Evolutionary conservation across 2,888 invertebrate genomes (phyloP).

Genomic region (Keiferia lycopersicella): DNA sequence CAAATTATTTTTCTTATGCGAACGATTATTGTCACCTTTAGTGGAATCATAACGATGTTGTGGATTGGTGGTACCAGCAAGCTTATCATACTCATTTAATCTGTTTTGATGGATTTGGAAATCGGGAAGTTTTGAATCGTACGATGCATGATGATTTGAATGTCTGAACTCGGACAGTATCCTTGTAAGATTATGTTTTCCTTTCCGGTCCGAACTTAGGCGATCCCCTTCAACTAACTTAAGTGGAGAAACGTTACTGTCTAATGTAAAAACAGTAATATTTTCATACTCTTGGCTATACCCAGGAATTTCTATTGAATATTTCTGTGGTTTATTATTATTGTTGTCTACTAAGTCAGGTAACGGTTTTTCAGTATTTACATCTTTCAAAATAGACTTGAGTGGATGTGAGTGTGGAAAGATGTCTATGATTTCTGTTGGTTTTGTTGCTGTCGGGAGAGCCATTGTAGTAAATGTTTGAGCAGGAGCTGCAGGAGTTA

Average conservation of each 20-base stretch:
- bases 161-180: neutral
- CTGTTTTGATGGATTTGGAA: neutral
- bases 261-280: slow-evolving; percentile 53
- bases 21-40: neutral
- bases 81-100: neutral
- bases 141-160: neutral
- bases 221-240: slow-evolving; percentile 42
- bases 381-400: slow-evolving; percentile 38
- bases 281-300: slow-evolving; percentile 42
- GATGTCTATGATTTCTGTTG: slow-evolving; percentile 49
- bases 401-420: slow-evolving; percentile 53
- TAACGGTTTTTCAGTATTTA: neutral
- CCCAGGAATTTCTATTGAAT: slow-evolving; percentile 15
- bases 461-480: slow-evolving; percentile 42
- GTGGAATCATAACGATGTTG: neutral
- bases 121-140: neutral
- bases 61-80: neutral
- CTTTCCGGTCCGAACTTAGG: neutral
- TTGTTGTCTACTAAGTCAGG: neutral
- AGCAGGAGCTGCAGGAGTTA: slow-evolving; percentile 56
- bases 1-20: neutral
- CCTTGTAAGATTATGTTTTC: neutral
- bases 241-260: slow-evolving; percentile 48
- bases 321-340: slow-evolving; percentile 2
- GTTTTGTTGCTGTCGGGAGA: slow-evolving; percentile 44